phyloP scores from a whole-genome alignment of 2,888 invertebrate genomes.

The Tortricodes alternella region DNA sequence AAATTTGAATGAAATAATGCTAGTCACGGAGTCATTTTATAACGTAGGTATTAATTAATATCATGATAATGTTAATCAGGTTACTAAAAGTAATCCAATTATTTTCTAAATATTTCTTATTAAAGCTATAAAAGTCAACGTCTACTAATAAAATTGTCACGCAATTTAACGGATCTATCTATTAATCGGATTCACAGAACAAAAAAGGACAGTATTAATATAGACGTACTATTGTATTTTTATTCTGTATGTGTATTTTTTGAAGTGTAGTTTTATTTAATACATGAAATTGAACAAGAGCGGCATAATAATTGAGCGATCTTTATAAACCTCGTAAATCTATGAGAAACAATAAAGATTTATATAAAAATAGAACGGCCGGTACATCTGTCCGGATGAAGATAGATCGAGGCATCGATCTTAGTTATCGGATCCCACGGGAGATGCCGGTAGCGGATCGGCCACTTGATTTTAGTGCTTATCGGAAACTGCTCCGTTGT shows the following conservation, averaged over 20 bases:
- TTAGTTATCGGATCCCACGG: slow-evolving; percentile 3
- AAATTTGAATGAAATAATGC: background rate
- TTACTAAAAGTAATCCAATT: background rate
- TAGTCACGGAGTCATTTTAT: background rate
- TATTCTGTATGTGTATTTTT: too few relatives aligned
- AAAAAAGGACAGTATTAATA: too few relatives aligned
- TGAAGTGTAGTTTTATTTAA: too few relatives aligned
- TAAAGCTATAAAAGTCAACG: too few relatives aligned
- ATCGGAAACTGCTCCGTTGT: background rate
- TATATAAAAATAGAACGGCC: slow-evolving; percentile 19
- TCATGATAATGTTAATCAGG: background rate
- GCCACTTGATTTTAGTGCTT: background rate
- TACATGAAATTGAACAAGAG: background rate
- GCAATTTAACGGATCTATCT: too few relatives aligned
- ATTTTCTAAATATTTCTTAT: background rate
- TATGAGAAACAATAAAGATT: slow-evolving; percentile 9
- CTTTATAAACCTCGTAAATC: slow-evolving; percentile 1
- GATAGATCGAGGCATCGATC: slow-evolving; percentile 12
- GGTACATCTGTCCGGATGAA: slow-evolving; percentile 3
- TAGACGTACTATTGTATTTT: too few relatives aligned
- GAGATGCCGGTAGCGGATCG: background rate
- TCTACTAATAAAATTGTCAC: too few relatives aligned
- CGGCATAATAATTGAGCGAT: background rate
- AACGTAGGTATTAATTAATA: too few relatives aligned
- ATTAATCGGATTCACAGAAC: too few relatives aligned